phyloP scores from a whole-genome alignment of 2,113 vertebrate genomes.

The Acanthisitta chloris region DNA sequence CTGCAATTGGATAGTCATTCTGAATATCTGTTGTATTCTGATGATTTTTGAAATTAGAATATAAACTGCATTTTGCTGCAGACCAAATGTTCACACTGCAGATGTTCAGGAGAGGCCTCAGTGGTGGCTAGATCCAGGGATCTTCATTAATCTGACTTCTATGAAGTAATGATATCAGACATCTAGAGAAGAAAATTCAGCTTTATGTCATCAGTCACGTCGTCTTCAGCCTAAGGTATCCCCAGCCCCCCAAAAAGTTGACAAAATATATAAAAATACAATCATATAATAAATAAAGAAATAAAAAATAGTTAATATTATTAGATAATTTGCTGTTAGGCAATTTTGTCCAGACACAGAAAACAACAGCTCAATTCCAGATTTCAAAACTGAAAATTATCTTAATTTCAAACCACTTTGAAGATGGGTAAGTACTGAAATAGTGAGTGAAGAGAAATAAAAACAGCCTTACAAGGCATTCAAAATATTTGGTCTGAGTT shows the following conservation, averaged over 20 bases:
- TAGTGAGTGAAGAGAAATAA: neutral
- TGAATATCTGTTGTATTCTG: neutral
- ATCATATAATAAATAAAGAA: neutral
- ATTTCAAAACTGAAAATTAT: neutral
- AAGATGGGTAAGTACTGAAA: neutral
- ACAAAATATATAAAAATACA: no score
- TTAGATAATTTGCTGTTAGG: neutral
- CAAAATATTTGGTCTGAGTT: neutral
- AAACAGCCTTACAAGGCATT: neutral
- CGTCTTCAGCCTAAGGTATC: neutral
- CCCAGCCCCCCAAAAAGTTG: no score
- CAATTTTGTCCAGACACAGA: neutral
- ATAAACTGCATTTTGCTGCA: neutral
- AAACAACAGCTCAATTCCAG: neutral
- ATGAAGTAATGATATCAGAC: no score
- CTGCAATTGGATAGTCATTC: neutral
- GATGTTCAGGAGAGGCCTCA: neutral
- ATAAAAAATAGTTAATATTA: neutral
- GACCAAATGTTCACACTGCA: neutral
- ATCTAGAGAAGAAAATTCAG: neutral
- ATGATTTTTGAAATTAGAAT: neutral
- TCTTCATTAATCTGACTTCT: neutral
- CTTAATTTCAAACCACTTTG: neutral
- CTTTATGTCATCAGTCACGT: neutral
- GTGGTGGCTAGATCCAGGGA: neutral